Base-by-base conservation (phyloP, 2,888 invertebrate genomes). In the Dryobotodes eremita region DNA sequence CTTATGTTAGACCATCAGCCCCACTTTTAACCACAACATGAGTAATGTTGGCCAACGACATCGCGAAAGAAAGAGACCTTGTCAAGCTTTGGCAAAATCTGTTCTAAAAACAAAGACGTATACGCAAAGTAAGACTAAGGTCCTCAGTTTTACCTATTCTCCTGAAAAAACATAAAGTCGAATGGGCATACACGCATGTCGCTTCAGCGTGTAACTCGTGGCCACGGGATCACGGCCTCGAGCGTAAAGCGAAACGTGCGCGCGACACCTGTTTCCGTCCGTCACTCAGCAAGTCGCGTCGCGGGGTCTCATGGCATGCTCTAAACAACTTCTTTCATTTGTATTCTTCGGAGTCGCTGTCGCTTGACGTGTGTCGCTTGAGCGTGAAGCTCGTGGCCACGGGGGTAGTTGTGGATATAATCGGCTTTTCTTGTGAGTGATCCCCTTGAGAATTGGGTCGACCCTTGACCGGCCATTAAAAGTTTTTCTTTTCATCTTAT, bases 341-440 rank as follows among this genome's bases (percentile, higher is more conserved):
- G 10, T n/a, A 15, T 10, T 23, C 3, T 8, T 23, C 0, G 15
- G 0, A 31, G 31, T 23, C 6, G 1, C 10, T 55, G 23, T n/a
- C 53, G 6, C 36, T 6, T 10, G 10, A 55, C 10, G 69, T 17
- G 10, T 55, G 23, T 55, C 23, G 36, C n/a, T 69, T 23, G 31
- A 69, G 23, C 53, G 10, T 69, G 1, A 10, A 53, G 10, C 23
- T 50, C 23, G 2, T 23, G 10, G 15, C 50, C 15, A 23, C 53
- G 53, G 23, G 5, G 23, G 46, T 46, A 46, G 46, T 10, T 55
- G 13, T 55, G 55, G 74, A 80, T 78, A 50, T 87, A 87, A 84
- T 86, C 79, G 72, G 77, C 78, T 88, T 87, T 86, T 72, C 72
- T 88, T 86, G 68, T 57, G 64, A 88, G 70, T 84, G 79, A 84